Evolutionary conservation across 2,888 invertebrate genomes (phyloP).

Genomic region (Zhuqinia jingwanae): DNA sequence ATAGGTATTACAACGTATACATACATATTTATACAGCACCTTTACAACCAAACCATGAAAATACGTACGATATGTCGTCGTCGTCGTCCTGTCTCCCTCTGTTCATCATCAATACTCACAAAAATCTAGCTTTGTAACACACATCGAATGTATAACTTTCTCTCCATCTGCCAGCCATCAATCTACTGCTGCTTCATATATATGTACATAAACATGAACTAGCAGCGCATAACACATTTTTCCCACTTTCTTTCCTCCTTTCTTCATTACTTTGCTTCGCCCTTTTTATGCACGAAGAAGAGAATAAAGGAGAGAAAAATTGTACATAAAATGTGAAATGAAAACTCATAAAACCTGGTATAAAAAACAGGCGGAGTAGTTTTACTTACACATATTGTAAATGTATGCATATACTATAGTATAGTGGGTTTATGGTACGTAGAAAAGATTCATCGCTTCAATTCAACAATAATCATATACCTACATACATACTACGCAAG

Average conservation of each 20-base stretch:
- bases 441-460: neutral
- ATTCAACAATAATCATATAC: constrained; percentile 27
- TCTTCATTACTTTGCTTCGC: constrained; percentile 22
- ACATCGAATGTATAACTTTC: constrained; percentile 19
- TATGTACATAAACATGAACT: neutral
- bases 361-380: constrained; percentile 6
- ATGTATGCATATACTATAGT: neutral
- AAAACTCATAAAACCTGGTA: constrained; percentile 58
- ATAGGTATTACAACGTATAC: neutral
- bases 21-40: constrained; percentile 20
- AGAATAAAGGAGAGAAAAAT: too few species aligned
- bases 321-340: constrained; percentile 62
- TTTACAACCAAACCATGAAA: neutral
- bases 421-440: neutral
- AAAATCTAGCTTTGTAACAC: neutral
- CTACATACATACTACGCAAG: constrained; percentile 1
- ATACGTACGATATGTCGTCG: constrained; percentile 30
- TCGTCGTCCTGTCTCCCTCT: constrained; percentile 25
- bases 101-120: constrained; percentile 39
- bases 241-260: neutral
- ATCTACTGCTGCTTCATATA: constrained; percentile 19
- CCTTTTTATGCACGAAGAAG: neutral
- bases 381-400: constrained; percentile 27
- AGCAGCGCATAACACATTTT: constrained; percentile 4
- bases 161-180: constrained; percentile 33